phyloP scores from a whole-genome alignment of 2,888 invertebrate species.

The Noctua janthe region DNA sequence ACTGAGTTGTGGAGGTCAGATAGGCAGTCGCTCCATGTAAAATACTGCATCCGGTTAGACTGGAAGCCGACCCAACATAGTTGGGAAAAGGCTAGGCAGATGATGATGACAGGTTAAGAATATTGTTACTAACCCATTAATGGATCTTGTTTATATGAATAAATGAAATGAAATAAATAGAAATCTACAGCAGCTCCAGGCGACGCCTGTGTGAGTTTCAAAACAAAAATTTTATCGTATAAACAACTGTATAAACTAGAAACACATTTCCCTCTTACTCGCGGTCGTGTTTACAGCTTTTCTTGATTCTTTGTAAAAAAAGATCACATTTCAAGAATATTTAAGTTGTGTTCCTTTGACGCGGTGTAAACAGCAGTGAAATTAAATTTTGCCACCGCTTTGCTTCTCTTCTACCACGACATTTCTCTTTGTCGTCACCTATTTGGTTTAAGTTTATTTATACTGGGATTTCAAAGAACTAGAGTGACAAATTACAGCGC shows the following conservation, averaged over 20 bases:
- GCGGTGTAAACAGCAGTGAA: slow-evolving; percentile 70
- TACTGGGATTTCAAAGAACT: slow-evolving; percentile 62
- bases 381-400: slow-evolving; percentile 73
- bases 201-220: slow-evolving; percentile 50
- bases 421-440: slow-evolving; percentile 61
- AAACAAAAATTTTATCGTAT: slow-evolving; percentile 57
- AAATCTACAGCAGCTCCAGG: slow-evolving; percentile 9
- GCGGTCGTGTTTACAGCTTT: slow-evolving; percentile 32
- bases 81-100: too few species aligned
- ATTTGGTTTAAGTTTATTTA: slow-evolving; percentile 70
- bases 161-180: too few species aligned
- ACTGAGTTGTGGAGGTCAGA: too few species aligned
- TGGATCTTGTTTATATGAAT: too few species aligned
- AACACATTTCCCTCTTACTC: slow-evolving; percentile 29
- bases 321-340: slow-evolving; percentile 65
- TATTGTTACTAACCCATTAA: too few species aligned
- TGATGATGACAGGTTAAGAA: too few species aligned
- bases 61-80: too few species aligned
- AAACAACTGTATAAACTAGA: slow-evolving; percentile 10
- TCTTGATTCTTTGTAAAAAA: slow-evolving; percentile 43
- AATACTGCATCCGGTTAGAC: too few species aligned
- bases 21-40: too few species aligned
- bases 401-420: slow-evolving; percentile 67
- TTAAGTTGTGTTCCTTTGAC: slow-evolving; percentile 70
- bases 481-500: slow-evolving; percentile 55